Conservation (phyloP, 2,888 invertebrate genomes). For the Clistopyga incitator region DNA sequence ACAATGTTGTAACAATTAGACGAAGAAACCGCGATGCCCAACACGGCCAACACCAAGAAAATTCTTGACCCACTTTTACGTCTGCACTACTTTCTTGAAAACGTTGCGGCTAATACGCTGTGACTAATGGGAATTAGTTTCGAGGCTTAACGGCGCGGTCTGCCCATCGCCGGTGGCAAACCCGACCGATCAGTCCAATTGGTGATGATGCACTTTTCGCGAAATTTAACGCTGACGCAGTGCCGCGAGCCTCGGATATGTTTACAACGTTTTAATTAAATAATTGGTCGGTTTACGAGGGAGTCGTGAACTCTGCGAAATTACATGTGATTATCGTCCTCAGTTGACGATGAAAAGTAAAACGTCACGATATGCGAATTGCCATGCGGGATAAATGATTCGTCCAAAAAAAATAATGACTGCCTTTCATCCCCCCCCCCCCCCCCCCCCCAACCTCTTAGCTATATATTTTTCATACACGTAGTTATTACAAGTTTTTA, state of each 20-base stretch:
- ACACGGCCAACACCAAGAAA: slow-evolving; percentile 57
- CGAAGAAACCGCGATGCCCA: neutral
- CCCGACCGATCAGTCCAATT: neutral
- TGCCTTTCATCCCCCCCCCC: too few relatives aligned
- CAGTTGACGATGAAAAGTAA: neutral
- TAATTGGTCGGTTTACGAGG: neutral
- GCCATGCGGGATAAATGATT: neutral
- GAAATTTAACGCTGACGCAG: neutral
- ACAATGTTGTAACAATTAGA: neutral
- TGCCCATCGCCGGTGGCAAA: neutral
- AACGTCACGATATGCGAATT: neutral
- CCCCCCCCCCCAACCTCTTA: too few relatives aligned
- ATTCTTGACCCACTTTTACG: slow-evolving; percentile 68
- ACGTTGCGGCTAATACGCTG: slow-evolving; percentile 42
- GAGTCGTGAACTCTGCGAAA: slow-evolving; percentile 2
- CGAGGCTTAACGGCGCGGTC: slow-evolving; percentile 31
- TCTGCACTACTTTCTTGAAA: slow-evolving; percentile 65
- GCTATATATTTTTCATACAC: too few relatives aligned
- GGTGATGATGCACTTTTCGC: neutral
- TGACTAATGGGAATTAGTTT: slow-evolving; percentile 57
- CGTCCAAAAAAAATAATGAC: neutral
- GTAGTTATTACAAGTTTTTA: too few relatives aligned
- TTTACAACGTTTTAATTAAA: neutral
- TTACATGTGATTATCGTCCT: neutral
- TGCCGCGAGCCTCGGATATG: neutral